Conservation (phyloP, 2,797 vertebrate genomes). For the Amblyraja radiata region DNA sequence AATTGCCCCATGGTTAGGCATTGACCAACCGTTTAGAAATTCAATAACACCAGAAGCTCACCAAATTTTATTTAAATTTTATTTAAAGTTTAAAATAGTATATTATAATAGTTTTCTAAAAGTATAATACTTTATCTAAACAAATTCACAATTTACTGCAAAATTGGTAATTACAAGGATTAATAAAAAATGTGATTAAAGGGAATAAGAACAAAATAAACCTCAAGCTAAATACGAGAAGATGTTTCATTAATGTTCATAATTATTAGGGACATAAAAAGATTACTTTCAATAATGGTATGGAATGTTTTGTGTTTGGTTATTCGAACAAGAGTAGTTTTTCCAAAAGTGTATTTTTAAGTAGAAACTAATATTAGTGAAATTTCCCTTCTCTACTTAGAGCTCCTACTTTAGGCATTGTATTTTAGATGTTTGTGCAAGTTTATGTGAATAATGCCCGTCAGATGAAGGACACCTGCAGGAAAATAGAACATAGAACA, state of each 20-base stretch:
- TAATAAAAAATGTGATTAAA: neutral
- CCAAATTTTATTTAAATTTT: too few relatives aligned
- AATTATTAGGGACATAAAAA: neutral
- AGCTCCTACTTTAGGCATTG: neutral
- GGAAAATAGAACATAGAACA: too few relatives aligned
- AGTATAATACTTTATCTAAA: neutral
- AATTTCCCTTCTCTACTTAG: neutral
- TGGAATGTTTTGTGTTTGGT: neutral
- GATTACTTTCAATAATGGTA: neutral
- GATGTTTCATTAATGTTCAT: neutral
- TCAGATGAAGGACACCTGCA: neutral
- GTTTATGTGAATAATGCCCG: neutral
- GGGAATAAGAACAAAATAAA: neutral
- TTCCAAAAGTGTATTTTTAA: neutral
- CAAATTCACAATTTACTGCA: neutral
- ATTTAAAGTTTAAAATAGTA: too few relatives aligned
- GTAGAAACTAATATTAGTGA: neutral
- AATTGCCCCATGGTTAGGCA: too few relatives aligned
- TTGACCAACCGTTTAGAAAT: too few relatives aligned
- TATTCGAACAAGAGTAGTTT: neutral
- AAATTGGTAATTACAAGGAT: neutral
- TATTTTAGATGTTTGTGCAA: neutral
- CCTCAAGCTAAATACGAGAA: neutral
- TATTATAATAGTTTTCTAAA: too few relatives aligned
- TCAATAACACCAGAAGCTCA: too few relatives aligned